A percentile compares a stretch with the other conserved stretches of the same genome.
These are phyloP conservation scores for Pseudolaguvia tuberculata DNA, from an alignment of 2,113 vertebrate genomes.

Conservation along the genomic window DNA sequence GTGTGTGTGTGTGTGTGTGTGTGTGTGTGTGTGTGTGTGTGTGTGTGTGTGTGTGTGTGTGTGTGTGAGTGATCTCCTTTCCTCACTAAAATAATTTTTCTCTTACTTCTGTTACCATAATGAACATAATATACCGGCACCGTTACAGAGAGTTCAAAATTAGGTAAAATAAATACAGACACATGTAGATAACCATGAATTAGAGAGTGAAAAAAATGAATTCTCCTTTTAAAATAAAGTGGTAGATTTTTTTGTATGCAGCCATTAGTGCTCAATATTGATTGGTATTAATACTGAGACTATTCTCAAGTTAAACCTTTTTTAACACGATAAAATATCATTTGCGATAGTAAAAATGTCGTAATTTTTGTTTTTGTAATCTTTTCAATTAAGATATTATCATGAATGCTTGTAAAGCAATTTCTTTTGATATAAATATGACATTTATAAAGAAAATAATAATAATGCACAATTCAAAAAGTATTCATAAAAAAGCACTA, in stretches of 20 bases:
- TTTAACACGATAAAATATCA: not conserved
- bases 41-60: constrained; percentile 25
- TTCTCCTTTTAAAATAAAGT: not conserved
- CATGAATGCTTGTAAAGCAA: not conserved
- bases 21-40: constrained; percentile 24
- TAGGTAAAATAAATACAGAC: not conserved
- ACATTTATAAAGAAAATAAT: not conserved
- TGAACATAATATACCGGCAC: constrained; percentile 7
- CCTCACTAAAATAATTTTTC: constrained; percentile 1
- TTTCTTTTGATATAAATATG: not conserved
- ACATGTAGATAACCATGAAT: not conserved
- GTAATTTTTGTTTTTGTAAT: not conserved
- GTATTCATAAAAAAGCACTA: constrained; percentile 17
- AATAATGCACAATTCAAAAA: not conserved
- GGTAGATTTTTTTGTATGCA: not conserved
- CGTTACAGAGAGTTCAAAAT: not conserved
- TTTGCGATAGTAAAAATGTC: not conserved
- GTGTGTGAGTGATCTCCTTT: constrained; percentile 21
- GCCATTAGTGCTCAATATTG: not conserved
- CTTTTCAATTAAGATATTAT: not conserved
- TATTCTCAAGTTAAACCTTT: not conserved
- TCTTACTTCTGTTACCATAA: not conserved
- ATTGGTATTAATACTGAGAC: not conserved
- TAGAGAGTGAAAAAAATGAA: not conserved
- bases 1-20: not conserved